Evolutionary conservation across 2,888 invertebrate genomes (phyloP).

Genomic region (Thera britannica): DNA sequence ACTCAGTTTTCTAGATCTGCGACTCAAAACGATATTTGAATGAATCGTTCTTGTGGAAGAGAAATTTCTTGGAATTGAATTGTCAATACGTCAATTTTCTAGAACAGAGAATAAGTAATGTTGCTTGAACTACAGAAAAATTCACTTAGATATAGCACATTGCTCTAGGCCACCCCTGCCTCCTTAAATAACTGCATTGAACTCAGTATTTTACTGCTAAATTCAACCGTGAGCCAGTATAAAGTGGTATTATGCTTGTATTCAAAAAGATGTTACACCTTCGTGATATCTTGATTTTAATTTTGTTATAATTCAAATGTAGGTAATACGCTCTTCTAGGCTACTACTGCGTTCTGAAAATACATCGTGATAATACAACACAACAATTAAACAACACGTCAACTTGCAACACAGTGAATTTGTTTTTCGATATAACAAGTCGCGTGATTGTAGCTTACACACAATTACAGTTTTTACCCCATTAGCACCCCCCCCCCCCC

Average conservation of each 20-base stretch:
- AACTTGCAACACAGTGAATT: slow-evolving; percentile 11
- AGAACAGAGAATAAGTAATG: background rate
- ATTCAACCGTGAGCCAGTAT: too few species aligned
- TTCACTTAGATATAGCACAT: too few species aligned
- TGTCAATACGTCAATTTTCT: background rate
- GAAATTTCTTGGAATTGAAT: background rate
- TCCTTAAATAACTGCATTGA: too few species aligned
- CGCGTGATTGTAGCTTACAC: slow-evolving; percentile 24
- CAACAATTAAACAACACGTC: slow-evolving; percentile 11
- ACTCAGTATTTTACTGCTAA: too few species aligned
- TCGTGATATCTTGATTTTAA: too few species aligned
- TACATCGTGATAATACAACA: background rate
- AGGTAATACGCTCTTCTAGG: too few species aligned
- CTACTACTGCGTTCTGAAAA: too few species aligned
- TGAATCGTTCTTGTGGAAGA: background rate
- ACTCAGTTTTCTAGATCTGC: background rate
- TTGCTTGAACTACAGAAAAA: background rate
- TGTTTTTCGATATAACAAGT: slow-evolving; percentile 33
- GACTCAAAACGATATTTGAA: background rate
- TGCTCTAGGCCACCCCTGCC: too few species aligned
- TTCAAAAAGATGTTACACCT: too few species aligned
- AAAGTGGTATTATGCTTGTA: too few species aligned
- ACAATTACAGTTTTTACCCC: slow-evolving; percentile 22
- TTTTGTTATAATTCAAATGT: too few species aligned
- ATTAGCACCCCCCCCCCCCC: slow-evolving; percentile 6